A percentile compares a stretch with the other conserved stretches of the same genome.
Conservation (phyloP, 2,888 invertebrate genomes). For the Galerucella pusilla region DNA sequence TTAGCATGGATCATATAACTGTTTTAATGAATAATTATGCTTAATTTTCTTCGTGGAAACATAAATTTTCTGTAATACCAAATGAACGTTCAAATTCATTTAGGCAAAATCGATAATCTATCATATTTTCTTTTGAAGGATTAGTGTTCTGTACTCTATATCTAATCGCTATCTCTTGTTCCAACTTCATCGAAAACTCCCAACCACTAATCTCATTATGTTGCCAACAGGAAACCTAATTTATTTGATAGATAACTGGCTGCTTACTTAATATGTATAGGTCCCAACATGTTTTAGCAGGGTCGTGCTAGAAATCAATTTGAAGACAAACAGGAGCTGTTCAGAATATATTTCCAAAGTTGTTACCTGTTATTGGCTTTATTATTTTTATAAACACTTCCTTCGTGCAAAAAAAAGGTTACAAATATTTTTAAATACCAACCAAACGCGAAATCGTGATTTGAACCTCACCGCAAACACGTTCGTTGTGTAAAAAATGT, state of each 20-base stretch:
- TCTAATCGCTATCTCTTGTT: slow-evolving; percentile 32
- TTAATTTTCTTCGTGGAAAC: neutral
- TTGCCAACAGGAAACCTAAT: slow-evolving; percentile 43
- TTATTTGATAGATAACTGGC: slow-evolving; percentile 48
- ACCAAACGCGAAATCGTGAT: too few species aligned
- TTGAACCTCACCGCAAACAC: too few species aligned
- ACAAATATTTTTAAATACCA: too few species aligned
- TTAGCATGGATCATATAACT: too few species aligned
- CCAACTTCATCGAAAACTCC: slow-evolving; percentile 36
- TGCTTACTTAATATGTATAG: slow-evolving; percentile 45
- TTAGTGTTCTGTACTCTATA: slow-evolving; percentile 14
- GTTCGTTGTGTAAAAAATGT: too few species aligned
- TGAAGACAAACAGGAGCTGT: neutral
- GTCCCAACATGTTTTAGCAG: neutral
- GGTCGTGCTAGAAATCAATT: neutral
- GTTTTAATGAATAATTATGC: neutral
- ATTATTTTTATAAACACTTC: too few species aligned
- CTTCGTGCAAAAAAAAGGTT: too few species aligned
- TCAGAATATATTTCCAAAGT: neutral
- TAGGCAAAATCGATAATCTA: slow-evolving; percentile 21
- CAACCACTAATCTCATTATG: slow-evolving; percentile 41
- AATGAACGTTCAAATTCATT: neutral
- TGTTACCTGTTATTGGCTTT: neutral
- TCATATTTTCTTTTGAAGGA: slow-evolving; percentile 20
- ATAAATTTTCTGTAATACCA: neutral